Evolutionary conservation across 2,797 vertebrate species (phyloP).

Genomic region (Phalloptychus januarius): DNA sequence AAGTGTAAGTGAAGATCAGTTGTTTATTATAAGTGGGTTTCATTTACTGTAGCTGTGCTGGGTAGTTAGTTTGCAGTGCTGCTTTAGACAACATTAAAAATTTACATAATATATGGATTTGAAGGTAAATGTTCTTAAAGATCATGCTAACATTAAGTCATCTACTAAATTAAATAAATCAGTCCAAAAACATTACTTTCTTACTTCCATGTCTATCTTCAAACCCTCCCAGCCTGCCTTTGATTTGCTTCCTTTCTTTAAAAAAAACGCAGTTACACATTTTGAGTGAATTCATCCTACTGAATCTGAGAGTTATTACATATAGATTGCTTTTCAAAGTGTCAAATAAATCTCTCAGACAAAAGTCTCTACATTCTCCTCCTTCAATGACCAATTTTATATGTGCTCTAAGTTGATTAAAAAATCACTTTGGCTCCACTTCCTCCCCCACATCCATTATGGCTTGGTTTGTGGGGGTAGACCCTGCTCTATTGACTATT

Average conservation of each 20-base stretch:
- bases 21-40: too few relatives aligned
- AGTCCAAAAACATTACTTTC: background rate
- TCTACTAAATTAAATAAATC: background rate
- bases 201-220: background rate
- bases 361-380: constrained; percentile 23
- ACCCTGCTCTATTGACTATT: constrained; percentile 71
- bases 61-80: too few relatives aligned
- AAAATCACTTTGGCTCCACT: constrained; percentile 38
- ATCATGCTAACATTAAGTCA: background rate
- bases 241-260: background rate
- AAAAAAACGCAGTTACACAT: background rate
- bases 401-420: constrained; percentile 51
- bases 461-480: constrained; percentile 58
- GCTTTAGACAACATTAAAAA: too few relatives aligned
- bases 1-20: too few relatives aligned
- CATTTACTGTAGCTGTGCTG: too few relatives aligned
- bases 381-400: constrained; percentile 41
- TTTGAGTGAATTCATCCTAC: background rate
- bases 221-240: too few relatives aligned
- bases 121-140: background rate
- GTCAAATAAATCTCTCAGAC: constrained; percentile 19
- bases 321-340: constrained; percentile 17
- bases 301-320: background rate
- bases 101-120: too few relatives aligned
- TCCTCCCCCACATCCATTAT: constrained; percentile 44